Conservation (phyloP, 2,797 vertebrate species). For the Hypotaenidia philippensis region DNA sequence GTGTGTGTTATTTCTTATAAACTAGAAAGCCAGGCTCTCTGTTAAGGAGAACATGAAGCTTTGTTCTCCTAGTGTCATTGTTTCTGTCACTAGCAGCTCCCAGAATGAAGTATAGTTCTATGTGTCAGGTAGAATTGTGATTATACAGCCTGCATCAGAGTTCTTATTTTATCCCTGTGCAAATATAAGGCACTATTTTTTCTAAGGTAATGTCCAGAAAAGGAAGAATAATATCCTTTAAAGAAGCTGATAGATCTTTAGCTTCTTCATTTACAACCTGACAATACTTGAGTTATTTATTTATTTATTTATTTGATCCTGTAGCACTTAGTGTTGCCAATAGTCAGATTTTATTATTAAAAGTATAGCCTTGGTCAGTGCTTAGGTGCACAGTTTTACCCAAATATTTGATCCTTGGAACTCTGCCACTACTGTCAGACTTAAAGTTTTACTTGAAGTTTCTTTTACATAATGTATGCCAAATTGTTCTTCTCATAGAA, state of each 20-base stretch:
- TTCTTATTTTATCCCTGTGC: conserved; percentile 1
- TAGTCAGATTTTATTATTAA: neutral
- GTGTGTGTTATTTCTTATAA: neutral
- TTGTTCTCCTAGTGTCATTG: neutral
- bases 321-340: conserved; percentile 3
- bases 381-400: neutral
- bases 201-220: neutral
- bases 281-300: neutral
- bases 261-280: neutral
- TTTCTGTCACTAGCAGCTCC: neutral
- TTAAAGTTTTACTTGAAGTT: conserved; percentile 39
- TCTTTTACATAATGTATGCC: conserved; percentile 43
- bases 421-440: neutral
- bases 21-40: neutral
- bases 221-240: neutral
- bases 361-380: neutral
- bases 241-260: neutral
- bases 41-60: neutral
- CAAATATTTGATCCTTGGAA: conserved; percentile 52
- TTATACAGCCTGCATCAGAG: neutral
- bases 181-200: neutral
- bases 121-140: neutral
- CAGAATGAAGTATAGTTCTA: neutral
- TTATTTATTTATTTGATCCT: neutral
- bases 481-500: conserved; percentile 51